A percentile compares a stretch with the other conserved stretches of the same genome.
Conservation (phyloP, 30 jellyfish, hydroid and myxozoan genomes). For the Cassiopea andromeda region DNA sequence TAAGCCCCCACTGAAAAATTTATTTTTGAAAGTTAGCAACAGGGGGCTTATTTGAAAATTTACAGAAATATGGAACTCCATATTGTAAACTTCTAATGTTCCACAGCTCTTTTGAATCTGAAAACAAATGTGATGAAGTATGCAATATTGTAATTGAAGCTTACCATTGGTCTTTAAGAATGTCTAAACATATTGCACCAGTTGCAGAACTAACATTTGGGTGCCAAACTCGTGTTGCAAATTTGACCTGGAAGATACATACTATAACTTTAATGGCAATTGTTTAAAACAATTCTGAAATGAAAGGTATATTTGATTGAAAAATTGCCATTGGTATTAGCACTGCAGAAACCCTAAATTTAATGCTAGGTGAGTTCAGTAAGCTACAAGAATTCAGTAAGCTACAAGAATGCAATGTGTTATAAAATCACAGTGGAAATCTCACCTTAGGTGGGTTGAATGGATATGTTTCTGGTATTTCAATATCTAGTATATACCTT, state of each 20-base stretch:
- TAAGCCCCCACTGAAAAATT: too few species aligned
- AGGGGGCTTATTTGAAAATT: too few species aligned
- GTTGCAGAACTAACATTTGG: constrained; percentile 97
- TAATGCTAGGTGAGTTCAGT: too few species aligned
- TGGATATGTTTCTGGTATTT: constrained; percentile 95
- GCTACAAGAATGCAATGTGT: too few species aligned
- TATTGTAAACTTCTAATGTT: too few species aligned
- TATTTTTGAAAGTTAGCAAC: too few species aligned
- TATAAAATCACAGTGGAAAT: neutral
- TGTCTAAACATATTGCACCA: constrained; percentile 97
- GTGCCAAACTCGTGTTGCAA: constrained; percentile 94
- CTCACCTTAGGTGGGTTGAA: constrained; percentile 95
- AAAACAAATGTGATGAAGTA: neutral
- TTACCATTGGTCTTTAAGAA: constrained; percentile 93
- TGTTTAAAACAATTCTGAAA: neutral
- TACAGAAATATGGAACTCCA: too few species aligned
- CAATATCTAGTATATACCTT: constrained; percentile 70
- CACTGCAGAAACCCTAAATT: too few species aligned
- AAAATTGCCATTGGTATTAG: too few species aligned
- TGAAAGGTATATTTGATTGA: neutral
- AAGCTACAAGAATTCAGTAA: too few species aligned
- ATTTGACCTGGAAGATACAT: constrained; percentile 63
- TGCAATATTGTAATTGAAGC: neutral
- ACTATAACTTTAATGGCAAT: neutral
- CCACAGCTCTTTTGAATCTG: too few species aligned